These are phyloP conservation scores for Rhamphomyia laevipes DNA, from an alignment of 2,888 invertebrate species.

Conservation along the genomic window DNA sequence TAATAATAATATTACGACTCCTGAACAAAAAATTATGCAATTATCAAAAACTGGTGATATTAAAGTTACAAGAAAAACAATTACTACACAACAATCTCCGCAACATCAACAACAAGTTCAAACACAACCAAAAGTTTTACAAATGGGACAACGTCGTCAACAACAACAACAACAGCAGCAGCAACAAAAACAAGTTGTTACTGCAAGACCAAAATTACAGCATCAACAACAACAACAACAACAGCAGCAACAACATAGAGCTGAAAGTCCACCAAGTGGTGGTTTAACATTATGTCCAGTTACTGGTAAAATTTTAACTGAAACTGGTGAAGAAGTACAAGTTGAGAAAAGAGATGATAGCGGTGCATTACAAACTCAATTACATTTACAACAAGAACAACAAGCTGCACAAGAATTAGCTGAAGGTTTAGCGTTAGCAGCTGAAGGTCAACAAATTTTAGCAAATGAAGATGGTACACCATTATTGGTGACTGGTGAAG, in stretches of 20 bases:
- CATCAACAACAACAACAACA: too few species aligned
- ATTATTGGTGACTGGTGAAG: slow-evolving; percentile 70
- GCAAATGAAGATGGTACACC: slow-evolving; percentile 51
- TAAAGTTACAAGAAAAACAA: slow-evolving; percentile 40
- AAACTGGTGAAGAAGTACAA: slow-evolving; percentile 30
- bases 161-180: slow-evolving; percentile 24
- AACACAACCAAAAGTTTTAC: slow-evolving; percentile 5
- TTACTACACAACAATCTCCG: slow-evolving; percentile 28
- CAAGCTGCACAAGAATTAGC: slow-evolving; percentile 18
- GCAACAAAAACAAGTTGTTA: slow-evolving; percentile 17
- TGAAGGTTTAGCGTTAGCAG: slow-evolving; percentile 3
- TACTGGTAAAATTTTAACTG: slow-evolving; percentile 41
- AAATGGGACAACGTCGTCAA: slow-evolving; percentile 1
- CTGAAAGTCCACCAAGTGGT: not conserved
- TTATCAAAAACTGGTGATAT: slow-evolving; percentile 41
- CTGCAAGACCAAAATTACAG: slow-evolving; percentile 10
- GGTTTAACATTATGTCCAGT: slow-evolving; percentile 51
- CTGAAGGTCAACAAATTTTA: slow-evolving; percentile 31
- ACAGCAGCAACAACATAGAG: slow-evolving; percentile 22
- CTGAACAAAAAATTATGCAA: slow-evolving; percentile 37
- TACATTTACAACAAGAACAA: slow-evolving; percentile 21
- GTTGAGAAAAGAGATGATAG: slow-evolving; percentile 16
- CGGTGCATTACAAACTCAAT: slow-evolving; percentile 20
- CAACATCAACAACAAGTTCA: slow-evolving; percentile 8
- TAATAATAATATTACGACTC: slow-evolving; percentile 26